Evolutionary conservation across 1,140 invertebrate species (phyloP).

Genomic region (Nephila pilipes): DNA sequence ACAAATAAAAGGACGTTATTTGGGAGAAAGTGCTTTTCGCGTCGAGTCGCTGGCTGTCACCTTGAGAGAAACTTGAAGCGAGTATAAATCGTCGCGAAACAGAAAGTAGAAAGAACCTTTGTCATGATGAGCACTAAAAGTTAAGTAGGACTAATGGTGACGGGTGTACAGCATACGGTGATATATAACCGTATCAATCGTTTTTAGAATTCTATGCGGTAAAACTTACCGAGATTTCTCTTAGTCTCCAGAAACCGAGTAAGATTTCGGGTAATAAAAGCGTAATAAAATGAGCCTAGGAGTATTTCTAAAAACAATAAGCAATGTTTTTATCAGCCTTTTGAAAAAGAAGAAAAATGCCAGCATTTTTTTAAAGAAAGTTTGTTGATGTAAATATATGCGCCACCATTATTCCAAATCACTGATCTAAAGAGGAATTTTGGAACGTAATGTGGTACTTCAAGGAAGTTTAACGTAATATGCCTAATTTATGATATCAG

Average conservation of each 20-base stretch:
- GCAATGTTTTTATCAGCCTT: not conserved
- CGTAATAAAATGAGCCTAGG: conserved; percentile 7
- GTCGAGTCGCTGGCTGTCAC: conserved; percentile 56
- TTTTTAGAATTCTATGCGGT: not conserved
- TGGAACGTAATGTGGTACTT: not conserved
- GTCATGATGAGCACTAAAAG: conserved; percentile 50
- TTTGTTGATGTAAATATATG: not conserved
- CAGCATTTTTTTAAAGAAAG: not conserved
- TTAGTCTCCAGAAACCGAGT: not conserved
- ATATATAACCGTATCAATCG: conserved; percentile 53
- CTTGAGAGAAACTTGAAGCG: conserved; percentile 44
- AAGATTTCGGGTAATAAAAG: conserved; percentile 14
- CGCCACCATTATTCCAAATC: not conserved
- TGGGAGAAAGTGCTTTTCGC: conserved; percentile 60
- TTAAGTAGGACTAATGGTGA: conserved; percentile 32
- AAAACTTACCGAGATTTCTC: not conserved
- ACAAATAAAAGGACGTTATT: conserved; percentile 17
- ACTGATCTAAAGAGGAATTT: not conserved
- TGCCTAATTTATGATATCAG: not conserved
- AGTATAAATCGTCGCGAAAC: conserved; percentile 20
- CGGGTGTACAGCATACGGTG: conserved; percentile 9
- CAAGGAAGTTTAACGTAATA: not conserved
- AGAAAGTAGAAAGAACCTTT: conserved; percentile 42
- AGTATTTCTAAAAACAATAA: conserved; percentile 36
- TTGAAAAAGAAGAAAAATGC: not conserved